Base-by-base conservation (phyloP, 2,888 invertebrate species). In the Cremastobaeus sp. region DNA sequence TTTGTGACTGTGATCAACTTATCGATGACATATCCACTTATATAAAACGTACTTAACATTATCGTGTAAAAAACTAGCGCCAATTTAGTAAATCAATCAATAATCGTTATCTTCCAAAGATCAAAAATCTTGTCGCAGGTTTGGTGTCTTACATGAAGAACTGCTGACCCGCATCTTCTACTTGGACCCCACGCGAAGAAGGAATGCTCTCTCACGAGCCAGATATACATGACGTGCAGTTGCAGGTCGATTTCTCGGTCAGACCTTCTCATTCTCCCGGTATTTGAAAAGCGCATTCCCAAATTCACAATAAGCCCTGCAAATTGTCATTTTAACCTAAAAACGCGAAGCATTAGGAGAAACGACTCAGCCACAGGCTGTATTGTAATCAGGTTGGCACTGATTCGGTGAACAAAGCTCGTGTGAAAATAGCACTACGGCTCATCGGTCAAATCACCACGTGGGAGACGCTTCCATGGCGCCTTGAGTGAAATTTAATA, bases 181-280 rank as follows among this genome's bases (percentile, higher is more conserved):
- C 55, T 41, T 32, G 59, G 85, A 84, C 85, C 85, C 84, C 85
- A 85, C 85, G 82, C 81, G 79, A 82, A 79, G 78, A 76, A 78
- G 76, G 68, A 78, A 57, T 65, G 78, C 74, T 82, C 80, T 84
- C 80, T 79, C 84, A 84, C 79, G 82, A 81, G 77, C 65, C 78
- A 70, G 73, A 81, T 81, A 80, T 79, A 80, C n/a, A n/a, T 78
- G 73, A 79, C 68, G 47, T 48, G 30, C 57, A 54, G 47, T 65
- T 59, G 65, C 65, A 65, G 66, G 37, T 69, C n/a, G n/a, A n/a
- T n/a, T n/a, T n/a, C n/a, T n/a, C n/a, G n/a, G n/a, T n/a, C n/a
- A n/a, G n/a, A n/a, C n/a, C n/a, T n/a, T n/a, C n/a, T n/a, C n/a
- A n/a, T n/a, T n/a, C n/a, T n/a, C n/a, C n/a, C n/a, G n/a, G n/a